Percentiles rank a stretch among this genome's conserved stretches.
Evolutionary conservation across 92 coral and sea anemone genomes (phyloP).

Genomic region (Siderastrea radians): DNA sequence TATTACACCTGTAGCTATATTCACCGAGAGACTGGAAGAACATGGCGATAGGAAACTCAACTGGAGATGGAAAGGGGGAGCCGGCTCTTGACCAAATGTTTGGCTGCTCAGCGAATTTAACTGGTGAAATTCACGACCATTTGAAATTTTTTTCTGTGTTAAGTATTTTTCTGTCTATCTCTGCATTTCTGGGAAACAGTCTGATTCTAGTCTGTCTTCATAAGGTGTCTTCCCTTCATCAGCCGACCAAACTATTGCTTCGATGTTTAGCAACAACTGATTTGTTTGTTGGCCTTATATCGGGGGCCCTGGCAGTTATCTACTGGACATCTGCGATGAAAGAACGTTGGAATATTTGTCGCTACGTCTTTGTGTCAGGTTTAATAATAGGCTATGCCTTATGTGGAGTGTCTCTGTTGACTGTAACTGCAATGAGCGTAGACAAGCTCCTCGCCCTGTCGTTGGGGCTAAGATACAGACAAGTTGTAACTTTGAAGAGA

Average conservation of each 20-base stretch:
- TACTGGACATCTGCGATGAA: not conserved
- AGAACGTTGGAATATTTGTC: not conserved
- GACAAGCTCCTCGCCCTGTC: not conserved
- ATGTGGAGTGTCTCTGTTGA: not conserved
- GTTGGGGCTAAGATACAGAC: not conserved
- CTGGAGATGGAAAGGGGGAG: not conserved
- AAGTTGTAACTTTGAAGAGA: not conserved
- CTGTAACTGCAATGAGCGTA: not conserved
- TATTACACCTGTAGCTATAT: not conserved
- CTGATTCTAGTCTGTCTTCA: not conserved
- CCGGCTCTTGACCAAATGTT: not conserved
- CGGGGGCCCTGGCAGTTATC: not conserved
- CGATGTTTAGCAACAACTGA: not conserved
- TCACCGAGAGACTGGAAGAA: not conserved
- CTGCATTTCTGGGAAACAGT: not conserved
- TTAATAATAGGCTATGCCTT: not conserved
- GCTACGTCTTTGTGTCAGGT: not conserved
- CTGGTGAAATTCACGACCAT: not conserved
- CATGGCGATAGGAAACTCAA: not conserved
- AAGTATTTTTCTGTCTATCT: not conserved
- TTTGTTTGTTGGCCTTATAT: not conserved
- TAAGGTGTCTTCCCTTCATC: constrained; percentile 3
- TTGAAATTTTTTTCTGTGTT: not conserved
- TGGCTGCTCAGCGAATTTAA: not conserved
- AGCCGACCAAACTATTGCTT: not conserved